Evolutionary conservation across 2,888 invertebrate species (phyloP), one percentile per base, ranked within the genome.

Genomic region (Torymus auratus): DNA sequence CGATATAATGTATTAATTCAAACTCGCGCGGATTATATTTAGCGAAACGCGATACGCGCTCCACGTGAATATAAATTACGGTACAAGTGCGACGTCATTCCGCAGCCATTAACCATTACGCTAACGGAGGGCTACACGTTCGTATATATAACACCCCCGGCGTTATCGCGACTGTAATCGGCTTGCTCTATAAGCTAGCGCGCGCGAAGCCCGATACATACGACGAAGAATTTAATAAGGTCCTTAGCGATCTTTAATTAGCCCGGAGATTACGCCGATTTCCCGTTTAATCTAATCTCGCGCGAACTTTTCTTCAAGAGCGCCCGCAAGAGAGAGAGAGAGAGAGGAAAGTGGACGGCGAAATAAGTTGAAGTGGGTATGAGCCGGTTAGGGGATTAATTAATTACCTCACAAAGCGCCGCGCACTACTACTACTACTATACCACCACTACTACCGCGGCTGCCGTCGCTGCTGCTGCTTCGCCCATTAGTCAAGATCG

Each of bases 201-300:
- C 28, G 5, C 28, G 2, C 28, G 28, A 28, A 28, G 7, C 7
- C 7, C 28, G 28, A 28, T 28, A 28, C 28, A 28, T 28, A 28
- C 28, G 7, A 13, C 11, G 15, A 28, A 56, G 56, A 74, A 69
- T 69, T 69, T 58, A 72, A 76, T 61, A 67, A 80, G 65, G 72
- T 72, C 64, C 64, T 80, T 76, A 76, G 53, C 14, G 17, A 65
- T 80, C 72, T 75, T 75, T 81, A 81, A 81, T 81, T 81, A 73
- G 41, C 53, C 28, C 52, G 70, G 74, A 78, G 68, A 81, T 81
- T 73, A 73, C 77, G 28, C 41, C 50, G 70, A 77, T 77, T 77
- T 72, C 68, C 23, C 77, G 70, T 81, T 81, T 78, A 69, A 78
- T 78, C 72, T 68, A 78, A 81, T 69, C 74, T 69, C 61, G 53